Evolutionary conservation across 92 coral and sea anemone genomes (phyloP).

Genomic region (Bergia sp.): DNA sequence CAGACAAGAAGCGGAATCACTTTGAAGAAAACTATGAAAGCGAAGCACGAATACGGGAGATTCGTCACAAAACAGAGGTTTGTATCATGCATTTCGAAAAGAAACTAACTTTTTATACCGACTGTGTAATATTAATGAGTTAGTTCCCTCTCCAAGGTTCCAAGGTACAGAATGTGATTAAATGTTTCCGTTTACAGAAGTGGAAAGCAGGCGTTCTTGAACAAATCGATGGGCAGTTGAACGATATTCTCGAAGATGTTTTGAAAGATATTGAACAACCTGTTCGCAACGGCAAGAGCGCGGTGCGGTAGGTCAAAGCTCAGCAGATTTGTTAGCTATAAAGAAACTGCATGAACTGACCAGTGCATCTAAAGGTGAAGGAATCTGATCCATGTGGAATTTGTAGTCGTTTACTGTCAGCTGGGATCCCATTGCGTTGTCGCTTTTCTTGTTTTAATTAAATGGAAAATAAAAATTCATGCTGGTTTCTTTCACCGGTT

Average conservation of each 20-base stretch:
- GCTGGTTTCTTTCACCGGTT: too few relatives aligned
- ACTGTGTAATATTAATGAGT: neutral
- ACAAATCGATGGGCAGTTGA: constrained; percentile 82
- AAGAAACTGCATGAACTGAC: neutral
- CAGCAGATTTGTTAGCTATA: neutral
- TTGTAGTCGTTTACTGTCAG: neutral
- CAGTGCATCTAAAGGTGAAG: neutral
- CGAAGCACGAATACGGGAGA: constrained; percentile 58
- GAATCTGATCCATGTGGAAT: neutral
- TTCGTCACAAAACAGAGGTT: constrained; percentile 83
- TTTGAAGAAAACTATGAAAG: constrained; percentile 42
- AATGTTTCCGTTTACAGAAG: constrained; percentile 54
- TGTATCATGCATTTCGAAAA: constrained; percentile 3
- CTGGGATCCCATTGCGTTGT: too few relatives aligned
- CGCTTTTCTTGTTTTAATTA: too few relatives aligned
- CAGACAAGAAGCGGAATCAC: constrained; percentile 50
- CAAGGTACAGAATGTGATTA: neutral
- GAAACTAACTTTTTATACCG: neutral
- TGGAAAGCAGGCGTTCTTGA: constrained; percentile 74
- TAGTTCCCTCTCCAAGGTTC: neutral
- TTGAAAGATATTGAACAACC: constrained; percentile 61
- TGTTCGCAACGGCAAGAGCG: constrained; percentile 34
- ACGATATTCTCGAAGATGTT: constrained; percentile 76
- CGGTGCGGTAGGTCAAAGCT: constrained; percentile 33
- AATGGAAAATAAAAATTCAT: too few relatives aligned